A percentile compares a stretch with the other conserved stretches of the same genome.
These are phyloP conservation scores for Callocephalon fimbriatum DNA, from an alignment of 2,113 vertebrate genomes.

Conservation along the genomic window DNA sequence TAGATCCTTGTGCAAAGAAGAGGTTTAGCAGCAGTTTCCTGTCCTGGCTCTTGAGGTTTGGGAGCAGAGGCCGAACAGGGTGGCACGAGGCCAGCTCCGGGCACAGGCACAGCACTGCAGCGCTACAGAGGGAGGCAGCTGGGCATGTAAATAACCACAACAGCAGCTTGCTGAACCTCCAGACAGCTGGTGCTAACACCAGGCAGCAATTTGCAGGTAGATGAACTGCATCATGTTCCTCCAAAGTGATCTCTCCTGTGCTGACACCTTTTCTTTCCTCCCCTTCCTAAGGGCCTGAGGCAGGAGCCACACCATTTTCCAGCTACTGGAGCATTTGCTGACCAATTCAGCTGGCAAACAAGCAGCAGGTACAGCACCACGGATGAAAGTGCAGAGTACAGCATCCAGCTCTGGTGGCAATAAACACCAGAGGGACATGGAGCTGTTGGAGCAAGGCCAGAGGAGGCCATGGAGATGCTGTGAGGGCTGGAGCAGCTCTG, in stretches of 20 bases:
- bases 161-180: neutral
- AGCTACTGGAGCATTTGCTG: neutral
- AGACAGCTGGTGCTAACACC: neutral
- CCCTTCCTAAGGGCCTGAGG: accelerated
- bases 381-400: neutral
- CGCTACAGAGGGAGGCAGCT: neutral
- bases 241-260: accelerated
- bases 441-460: neutral
- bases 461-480: accelerated
- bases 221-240: neutral
- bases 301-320: neutral
- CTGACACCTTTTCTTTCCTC: neutral
- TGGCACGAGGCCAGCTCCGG: neutral
- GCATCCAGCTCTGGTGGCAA: neutral
- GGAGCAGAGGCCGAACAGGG: too few relatives aligned
- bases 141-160: neutral
- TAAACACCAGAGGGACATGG: neutral
- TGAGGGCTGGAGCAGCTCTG: neutral
- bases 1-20: too few relatives aligned
- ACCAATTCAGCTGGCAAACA: neutral
- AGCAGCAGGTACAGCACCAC: neutral
- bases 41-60: too few relatives aligned
- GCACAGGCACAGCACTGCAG: neutral
- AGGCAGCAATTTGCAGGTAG: neutral
- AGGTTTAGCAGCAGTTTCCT: too few relatives aligned